Evolutionary conservation across 2,113 vertebrate species (phyloP).

Genomic region (Sapajus apella): DNA sequence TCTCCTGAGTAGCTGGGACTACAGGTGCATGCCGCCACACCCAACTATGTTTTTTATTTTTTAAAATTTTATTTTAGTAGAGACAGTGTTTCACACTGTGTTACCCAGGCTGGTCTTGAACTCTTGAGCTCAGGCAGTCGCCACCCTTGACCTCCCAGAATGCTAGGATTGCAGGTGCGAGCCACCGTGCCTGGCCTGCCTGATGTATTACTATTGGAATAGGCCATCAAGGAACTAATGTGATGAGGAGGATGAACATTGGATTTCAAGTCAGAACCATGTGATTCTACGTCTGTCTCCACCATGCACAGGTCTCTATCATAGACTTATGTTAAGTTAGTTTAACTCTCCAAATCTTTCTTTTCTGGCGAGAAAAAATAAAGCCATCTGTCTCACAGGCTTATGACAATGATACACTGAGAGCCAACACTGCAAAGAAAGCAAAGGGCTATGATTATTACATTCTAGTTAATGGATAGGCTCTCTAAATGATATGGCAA

Average conservation of each 20-base stretch:
- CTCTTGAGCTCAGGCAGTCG: no score
- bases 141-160: no score
- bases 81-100: no score
- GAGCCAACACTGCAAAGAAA: rapidly evolving
- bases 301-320: rapidly evolving
- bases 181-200: no score
- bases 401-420: neutral
- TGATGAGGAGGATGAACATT: rapidly evolving
- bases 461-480: neutral
- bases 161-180: no score
- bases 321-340: rapidly evolving
- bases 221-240: rapidly evolving
- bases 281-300: neutral
- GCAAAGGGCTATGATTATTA: rapidly evolving
- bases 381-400: neutral
- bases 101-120: no score
- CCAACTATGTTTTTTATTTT: no score
- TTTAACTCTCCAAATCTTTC: neutral
- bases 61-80: no score
- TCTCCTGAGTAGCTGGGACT: no score
- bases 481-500: rapidly evolving
- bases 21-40: no score
- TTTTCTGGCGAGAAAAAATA: neutral
- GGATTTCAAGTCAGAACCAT: neutral
- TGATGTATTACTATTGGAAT: neutral